phyloP scores from a whole-genome alignment of 2,113 vertebrate species.

The Hippocampus abdominalis region DNA sequence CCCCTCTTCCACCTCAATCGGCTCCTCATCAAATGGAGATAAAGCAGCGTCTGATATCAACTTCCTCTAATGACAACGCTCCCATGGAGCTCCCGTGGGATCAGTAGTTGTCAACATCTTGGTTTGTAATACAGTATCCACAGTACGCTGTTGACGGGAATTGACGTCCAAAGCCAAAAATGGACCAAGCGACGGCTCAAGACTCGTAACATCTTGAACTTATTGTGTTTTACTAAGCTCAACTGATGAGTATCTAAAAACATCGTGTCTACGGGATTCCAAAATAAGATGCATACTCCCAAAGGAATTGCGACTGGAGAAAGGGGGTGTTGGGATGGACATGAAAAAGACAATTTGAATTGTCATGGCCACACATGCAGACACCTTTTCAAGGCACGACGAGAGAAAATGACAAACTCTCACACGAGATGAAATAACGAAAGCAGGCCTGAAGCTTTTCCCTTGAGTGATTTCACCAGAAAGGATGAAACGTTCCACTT shows the following conservation, averaged over 20 bases:
- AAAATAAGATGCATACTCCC: slow-evolving; percentile 33
- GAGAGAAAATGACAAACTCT: slow-evolving; percentile 30
- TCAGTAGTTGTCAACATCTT: slow-evolving; percentile 42
- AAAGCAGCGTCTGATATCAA: slow-evolving; percentile 28
- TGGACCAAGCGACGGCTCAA: too few relatives aligned
- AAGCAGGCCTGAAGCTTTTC: slow-evolving; percentile 24
- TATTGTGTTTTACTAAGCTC: too few relatives aligned
- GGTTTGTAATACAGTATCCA: slow-evolving; percentile 17
- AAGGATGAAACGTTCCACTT: slow-evolving; percentile 15
- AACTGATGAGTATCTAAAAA: slow-evolving; percentile 5
- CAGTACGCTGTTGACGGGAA: neutral
- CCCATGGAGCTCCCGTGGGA: slow-evolving; percentile 28
- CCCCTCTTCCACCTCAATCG: neutral
- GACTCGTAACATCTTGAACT: too few relatives aligned
- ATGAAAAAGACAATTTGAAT: slow-evolving; percentile 52
- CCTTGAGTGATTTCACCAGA: slow-evolving; percentile 57
- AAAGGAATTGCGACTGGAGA: slow-evolving; percentile 20
- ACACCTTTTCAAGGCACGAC: slow-evolving; percentile 44
- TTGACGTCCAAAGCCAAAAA: neutral
- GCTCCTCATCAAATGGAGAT: slow-evolving; percentile 23
- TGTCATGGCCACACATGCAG: slow-evolving; percentile 40
- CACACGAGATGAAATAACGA: neutral
- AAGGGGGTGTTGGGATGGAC: neutral
- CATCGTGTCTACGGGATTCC: slow-evolving; percentile 20
- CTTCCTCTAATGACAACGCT: slow-evolving; percentile 12